Base-by-base conservation (phyloP, 2,113 vertebrate genomes). In the Plectropomus leopardus region DNA sequence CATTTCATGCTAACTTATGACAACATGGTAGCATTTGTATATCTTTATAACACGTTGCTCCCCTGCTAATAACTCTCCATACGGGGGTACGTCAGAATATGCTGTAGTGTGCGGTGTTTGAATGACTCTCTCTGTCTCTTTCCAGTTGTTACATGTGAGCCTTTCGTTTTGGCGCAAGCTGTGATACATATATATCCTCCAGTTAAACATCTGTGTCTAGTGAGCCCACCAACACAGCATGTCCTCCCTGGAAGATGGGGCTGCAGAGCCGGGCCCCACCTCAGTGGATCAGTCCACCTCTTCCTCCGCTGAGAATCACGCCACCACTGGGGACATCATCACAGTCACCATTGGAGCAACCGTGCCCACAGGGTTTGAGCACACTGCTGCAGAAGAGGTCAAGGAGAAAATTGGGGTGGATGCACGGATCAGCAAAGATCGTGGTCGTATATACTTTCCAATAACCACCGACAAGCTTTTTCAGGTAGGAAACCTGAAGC, bases 361-460 rank as follows among this genome's bases (percentile, higher is more conserved):
- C 0, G 97, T 99, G 28, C 98, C 98, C 21, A 99, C 98, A 4
- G 98, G 98, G 0, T 99, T 99, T 82, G 98, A 99, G 86, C 91
- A 92, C 76, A 97, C 96, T 42, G 98, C 98, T 42, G 97, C 97
- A 16, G 97, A 96, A 48, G 98, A 99, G 94, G 96, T 99, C 75
- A 92, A 94, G 73, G 97, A 99, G 91, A 99, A 98, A 80, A 94
- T 99, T 26, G 96, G 96, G 14, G 96, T 95, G 1, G 90, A 87
- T 23, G 94, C 94, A 72, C 94, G 86, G 76, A 95, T 99, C 81
- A 97, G 98, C 94, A 97, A 94, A 92, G 97, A 98, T 80, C 95
- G 98, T 4, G 98, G 98, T 28, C 97, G 97, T 58, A 98, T 99
- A 71, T 99, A 98, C 92, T 99, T 99, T 88, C 92, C 96, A 32